Base-by-base conservation (phyloP, 37 sponge, comb jelly and placozoan genomes). In the Beroe ovata region DNA sequence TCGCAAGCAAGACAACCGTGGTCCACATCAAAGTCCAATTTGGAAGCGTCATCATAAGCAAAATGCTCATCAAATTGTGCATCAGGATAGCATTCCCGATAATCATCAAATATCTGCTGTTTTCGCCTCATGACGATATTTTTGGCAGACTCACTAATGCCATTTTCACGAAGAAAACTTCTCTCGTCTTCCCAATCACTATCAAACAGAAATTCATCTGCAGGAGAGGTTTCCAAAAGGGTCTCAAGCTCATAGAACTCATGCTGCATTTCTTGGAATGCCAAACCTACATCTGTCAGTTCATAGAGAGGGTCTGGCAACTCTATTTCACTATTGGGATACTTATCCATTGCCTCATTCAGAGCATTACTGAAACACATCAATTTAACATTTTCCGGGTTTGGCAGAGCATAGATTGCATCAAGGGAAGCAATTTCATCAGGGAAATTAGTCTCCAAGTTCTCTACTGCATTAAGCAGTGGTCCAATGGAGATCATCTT, bases 1-100 rank as follows among this genome's bases (percentile, higher is more conserved):
- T 77, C 84, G 41, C 84, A 77, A 42, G 84, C 41, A 25, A 77
- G 84, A 25, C 84, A 77, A 0, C 84, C 84, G 47, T 38, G 41
- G 38, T 42, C 54, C 23, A 11, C 21, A 42, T 39, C 47, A 20
- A 20, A 26, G 26, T 77, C 54, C 18, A 77, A 29, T 3, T 36
- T 54, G 28, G 35, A 39, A 42, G 84, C 33, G 1, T 77, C 84
- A 21, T 77, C 84, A 40, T 32, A 77, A 6, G 21, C 38, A 40
- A 77, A 42, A 1, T 36, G 20, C 29, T 39, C 84, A 6, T 42
- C 84, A 3, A 36, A 40, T 20, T 77, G 36, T n/a, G 38, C 35
- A 42, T 40, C 47, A 41, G 84, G 84, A 36, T 32, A 77, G 54
- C 38, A 4, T 4, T 36, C 38, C 33, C 41, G 39, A 35, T 36